Evolutionary conservation across 2,797 vertebrate genomes (phyloP).

Genomic region (Uromys caudimaculatus): DNA sequence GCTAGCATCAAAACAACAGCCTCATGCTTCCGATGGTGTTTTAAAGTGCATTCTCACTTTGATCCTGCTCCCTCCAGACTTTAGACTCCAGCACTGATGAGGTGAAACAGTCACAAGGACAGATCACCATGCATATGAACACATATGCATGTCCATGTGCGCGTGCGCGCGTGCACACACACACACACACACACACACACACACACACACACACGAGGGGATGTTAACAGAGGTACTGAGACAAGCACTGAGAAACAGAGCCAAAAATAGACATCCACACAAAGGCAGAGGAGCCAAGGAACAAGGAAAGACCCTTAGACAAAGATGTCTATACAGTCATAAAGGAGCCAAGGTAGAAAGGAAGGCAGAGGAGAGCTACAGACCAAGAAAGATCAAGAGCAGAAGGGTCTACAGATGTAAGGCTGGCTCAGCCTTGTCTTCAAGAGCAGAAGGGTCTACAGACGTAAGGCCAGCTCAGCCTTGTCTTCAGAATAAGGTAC

Average conservation of each 20-base stretch:
- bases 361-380: neutral
- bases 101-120: neutral
- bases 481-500: neutral
- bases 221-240: slow-evolving; percentile 55
- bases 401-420: neutral
- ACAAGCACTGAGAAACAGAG: slow-evolving; percentile 61
- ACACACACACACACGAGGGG: neutral
- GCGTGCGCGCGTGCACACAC: too few species aligned
- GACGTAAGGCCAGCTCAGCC: neutral
- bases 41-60: slow-evolving; percentile 18
- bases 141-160: neutral
- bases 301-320: neutral
- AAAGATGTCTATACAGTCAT: neutral
- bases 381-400: neutral
- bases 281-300: neutral
- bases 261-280: slow-evolving; percentile 44
- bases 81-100: neutral
- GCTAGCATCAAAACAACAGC: neutral
- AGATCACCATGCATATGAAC: neutral
- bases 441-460: neutral
- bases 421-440: neutral
- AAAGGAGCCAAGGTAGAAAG: neutral
- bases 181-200: neutral
- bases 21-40: accelerated
- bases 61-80: neutral